phyloP scores from a whole-genome alignment of 2,888 invertebrate genomes.

The Mimumesa dahlbomi region DNA sequence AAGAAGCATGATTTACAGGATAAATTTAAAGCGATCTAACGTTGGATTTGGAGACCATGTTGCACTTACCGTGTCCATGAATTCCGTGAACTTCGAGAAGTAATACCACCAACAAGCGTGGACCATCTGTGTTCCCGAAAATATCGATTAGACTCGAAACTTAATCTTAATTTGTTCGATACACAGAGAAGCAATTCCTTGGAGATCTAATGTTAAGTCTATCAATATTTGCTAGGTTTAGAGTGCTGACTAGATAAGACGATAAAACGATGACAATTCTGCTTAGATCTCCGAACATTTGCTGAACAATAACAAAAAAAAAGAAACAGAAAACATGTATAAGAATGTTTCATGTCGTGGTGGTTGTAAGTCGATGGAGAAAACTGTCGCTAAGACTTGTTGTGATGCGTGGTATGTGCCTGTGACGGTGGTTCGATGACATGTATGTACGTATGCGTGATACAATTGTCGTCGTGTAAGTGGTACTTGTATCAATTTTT shows the following conservation, averaged over 20 bases:
- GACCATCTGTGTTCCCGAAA: conserved; percentile 89
- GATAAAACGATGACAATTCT: no score
- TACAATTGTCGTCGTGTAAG: conserved; percentile 22
- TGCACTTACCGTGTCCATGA: conserved; percentile 95
- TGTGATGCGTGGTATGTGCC: conserved; percentile 6
- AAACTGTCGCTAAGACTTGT: not conserved
- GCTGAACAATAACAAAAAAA: no score
- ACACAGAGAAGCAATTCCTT: conserved; percentile 20
- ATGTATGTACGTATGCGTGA: not conserved
- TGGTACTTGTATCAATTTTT: conserved; percentile 7
- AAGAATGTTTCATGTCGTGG: not conserved
- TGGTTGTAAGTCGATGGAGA: conserved; percentile 6
- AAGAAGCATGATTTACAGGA: conserved; percentile 3
- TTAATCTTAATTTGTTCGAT: not conserved
- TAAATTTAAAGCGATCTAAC: not conserved
- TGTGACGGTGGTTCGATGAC: not conserved
- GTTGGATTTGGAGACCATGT: not conserved
- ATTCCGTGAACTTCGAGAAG: conserved; percentile 97
- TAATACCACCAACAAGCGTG: conserved; percentile 98
- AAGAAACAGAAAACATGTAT: no score
- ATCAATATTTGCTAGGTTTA: no score
- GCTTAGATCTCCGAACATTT: no score
- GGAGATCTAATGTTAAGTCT: no score
- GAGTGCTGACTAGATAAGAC: no score
- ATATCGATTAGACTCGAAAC: conserved; percentile 34